phyloP scores from a whole-genome alignment of 1,140 invertebrate genomes.

The Teleopsis dalmanni region DNA sequence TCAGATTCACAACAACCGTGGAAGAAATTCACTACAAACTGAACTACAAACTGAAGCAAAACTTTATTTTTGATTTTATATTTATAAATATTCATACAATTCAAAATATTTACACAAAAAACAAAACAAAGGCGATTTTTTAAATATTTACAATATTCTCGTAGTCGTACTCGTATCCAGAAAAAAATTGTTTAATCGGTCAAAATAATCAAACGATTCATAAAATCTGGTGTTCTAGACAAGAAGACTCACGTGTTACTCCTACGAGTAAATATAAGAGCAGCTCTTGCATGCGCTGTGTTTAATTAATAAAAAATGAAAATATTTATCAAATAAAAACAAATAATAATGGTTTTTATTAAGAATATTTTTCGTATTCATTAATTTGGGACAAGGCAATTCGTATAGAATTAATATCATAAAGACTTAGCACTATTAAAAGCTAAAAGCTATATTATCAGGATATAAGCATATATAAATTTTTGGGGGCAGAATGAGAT shows the following conservation, averaged over 20 bases:
- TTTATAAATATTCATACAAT: constrained; percentile 10
- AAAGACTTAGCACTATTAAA: no score
- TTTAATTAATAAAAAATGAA: neutral
- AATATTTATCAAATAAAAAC: neutral
- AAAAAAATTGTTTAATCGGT: no score
- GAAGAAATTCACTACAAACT: neutral
- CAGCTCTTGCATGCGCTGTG: neutral
- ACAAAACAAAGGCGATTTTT: constrained; percentile 1
- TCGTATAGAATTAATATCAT: no score
- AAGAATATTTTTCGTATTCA: neutral
- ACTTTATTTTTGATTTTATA: constrained; percentile 7
- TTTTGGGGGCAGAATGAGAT: no score
- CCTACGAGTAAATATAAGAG: neutral
- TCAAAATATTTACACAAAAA: constrained; percentile 3
- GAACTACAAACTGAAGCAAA: no score
- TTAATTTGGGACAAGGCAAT: neutral
- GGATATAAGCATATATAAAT: no score
- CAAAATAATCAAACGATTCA: constrained; percentile 5
- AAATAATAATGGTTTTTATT: neutral
- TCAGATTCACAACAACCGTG: neutral
- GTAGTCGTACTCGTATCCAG: no score
- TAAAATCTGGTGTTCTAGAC: neutral
- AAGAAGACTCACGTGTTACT: neutral
- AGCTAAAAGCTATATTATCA: no score
- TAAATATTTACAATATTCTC: constrained; percentile 7